Base-by-base conservation (phyloP, 2,797 vertebrate species). In the Ctenosaura bakeri region DNA sequence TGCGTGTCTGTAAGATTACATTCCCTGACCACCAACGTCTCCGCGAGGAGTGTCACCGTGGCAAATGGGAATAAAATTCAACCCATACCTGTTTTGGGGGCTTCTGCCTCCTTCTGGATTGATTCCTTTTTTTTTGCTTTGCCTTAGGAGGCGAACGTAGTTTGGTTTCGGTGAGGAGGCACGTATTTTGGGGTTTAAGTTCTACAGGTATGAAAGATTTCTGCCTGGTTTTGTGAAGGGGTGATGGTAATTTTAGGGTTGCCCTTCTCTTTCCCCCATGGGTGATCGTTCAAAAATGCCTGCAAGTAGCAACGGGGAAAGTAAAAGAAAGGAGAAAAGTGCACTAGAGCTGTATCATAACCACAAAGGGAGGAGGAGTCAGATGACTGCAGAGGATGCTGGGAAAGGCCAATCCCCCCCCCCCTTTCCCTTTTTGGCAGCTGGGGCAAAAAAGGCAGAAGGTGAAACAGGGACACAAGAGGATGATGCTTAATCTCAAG, bases 121-220 rank as follows among this genome's bases (percentile, higher is more conserved):
- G 5, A 18, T 0, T 64, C 83, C n/a, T 26, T 29, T 4, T 86
- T 86, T 89, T 92, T 12, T 38, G 56, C 1, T 38, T 90, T 0
- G 89, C n/a, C 2, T 88, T 92, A 1, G 87, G 83, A 26, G 88
- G 89, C 8, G 89, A n/a, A n/a, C n/a, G n/a, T n/a, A n/a, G n/a
- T n/a, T n/a, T n/a, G n/a, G n/a, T n/a, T n/a, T n/a, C n/a, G n/a
- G n/a, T n/a, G 86, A 12, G 91, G 89, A 6, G 91, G 86, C 0
- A 26, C 16, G 1, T 88, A 88, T 62, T 83, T 90, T 6, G 82
- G 26, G 69, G 86, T 6, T 42, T 38, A 24, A 32, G 0, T 7
- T 74, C 78, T 7, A 86, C 89, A 0, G 32, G 12, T 1, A 0
- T 6, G 1, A 0, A 0, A 0, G 73, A 35, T 29, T 83, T 92